Percentiles rank a stretch among this genome's conserved stretches.
Evolutionary conservation across 1,140 invertebrate genomes (phyloP).

Genomic region (Penaeus indicus): DNA sequence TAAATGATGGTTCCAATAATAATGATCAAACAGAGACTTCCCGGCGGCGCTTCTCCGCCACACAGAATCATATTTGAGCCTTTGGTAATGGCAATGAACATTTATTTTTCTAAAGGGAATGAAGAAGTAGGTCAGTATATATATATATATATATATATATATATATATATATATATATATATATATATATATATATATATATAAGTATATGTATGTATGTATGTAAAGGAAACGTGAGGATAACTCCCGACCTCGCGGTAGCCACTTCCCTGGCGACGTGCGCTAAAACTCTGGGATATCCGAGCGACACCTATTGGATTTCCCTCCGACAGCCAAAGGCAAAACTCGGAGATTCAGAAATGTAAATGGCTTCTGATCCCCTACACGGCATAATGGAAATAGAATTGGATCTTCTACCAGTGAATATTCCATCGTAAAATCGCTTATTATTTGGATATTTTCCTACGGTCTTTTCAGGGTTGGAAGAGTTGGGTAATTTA

Average conservation of each 20-base stretch:
- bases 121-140: too few species aligned
- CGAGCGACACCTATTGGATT: constrained; percentile 39
- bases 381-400: constrained; percentile 59
- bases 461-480: not conserved
- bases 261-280: not conserved
- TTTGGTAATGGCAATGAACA: too few species aligned
- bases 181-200: too few species aligned
- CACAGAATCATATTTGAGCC: not conserved
- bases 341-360: constrained; percentile 57
- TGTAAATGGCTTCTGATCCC: constrained; percentile 63
- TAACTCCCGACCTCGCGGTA: too few species aligned
- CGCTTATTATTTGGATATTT: constrained; percentile 58
- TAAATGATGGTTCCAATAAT: constrained; percentile 61
- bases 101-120: too few species aligned
- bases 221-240: not conserved
- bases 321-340: constrained; percentile 34
- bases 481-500: too few species aligned
- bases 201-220: not conserved
- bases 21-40: constrained; percentile 59
- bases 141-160: too few species aligned
- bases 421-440: constrained; percentile 58
- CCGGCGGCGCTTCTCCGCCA: constrained; percentile 4
- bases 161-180: too few species aligned
- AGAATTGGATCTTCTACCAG: constrained; percentile 58
- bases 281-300: constrained; percentile 20